Conservation (phyloP, 2,113 vertebrate genomes). For the Riparia riparia region DNA sequence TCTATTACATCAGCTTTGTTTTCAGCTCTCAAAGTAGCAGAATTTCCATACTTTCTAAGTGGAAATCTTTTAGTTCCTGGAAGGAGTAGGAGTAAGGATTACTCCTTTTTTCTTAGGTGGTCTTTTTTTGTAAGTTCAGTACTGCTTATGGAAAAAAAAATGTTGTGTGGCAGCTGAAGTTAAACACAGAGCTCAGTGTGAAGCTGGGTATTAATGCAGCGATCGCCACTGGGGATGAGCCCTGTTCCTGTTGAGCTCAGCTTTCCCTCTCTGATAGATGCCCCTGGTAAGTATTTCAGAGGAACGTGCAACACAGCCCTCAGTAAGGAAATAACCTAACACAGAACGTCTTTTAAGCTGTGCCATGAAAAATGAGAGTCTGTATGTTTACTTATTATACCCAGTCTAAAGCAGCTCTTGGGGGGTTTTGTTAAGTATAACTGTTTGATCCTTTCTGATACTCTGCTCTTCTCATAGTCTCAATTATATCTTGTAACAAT, state of each 20-base stretch:
- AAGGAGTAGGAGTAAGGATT: not conserved
- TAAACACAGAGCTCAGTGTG: not conserved
- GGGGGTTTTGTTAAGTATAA: not conserved
- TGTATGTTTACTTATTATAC: not conserved
- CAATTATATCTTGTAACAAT: not conserved
- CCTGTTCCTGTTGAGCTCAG: not conserved
- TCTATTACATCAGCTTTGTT: not conserved
- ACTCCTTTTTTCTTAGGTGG: not conserved
- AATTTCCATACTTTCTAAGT: not conserved
- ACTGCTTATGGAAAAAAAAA: not conserved
- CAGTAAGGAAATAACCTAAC: not conserved
- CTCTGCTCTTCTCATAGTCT: not conserved
- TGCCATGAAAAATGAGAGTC: not conserved
- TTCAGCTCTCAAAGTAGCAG: not conserved
- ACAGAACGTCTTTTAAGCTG: not conserved
- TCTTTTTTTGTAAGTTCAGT: not conserved
- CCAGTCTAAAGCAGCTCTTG: not conserved
- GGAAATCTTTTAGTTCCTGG: not conserved
- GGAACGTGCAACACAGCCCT: not conserved
- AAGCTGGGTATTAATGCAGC: not conserved
- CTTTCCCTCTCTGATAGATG: not conserved
- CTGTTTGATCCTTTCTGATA: not conserved
- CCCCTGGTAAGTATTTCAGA: not conserved
- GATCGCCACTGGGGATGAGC: not conserved
- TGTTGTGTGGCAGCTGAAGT: not conserved